Evolutionary conservation across 1,140 invertebrate species (phyloP).

Genomic region (Apis mellifera): DNA sequence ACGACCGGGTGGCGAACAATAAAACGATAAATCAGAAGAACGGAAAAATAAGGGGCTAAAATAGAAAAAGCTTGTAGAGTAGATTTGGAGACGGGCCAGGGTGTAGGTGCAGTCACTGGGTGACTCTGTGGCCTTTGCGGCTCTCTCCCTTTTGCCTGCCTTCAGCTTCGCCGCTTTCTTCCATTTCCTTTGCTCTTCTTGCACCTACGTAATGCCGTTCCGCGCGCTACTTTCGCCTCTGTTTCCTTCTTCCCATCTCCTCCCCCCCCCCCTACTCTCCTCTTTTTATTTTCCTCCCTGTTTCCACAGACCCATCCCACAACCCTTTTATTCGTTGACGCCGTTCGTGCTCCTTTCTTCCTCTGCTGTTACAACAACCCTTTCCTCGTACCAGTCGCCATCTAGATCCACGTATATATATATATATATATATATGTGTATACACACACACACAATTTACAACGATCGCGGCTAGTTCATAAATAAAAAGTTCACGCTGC

Average conservation of each 20-base stretch:
- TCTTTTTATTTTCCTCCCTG: slow-evolving; percentile 6
- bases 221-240: slow-evolving; percentile 20
- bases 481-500: slow-evolving; percentile 56
- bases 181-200: slow-evolving; percentile 42
- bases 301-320: slow-evolving; percentile 19
- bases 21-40: slow-evolving; percentile 73
- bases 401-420: slow-evolving; percentile 13
- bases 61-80: slow-evolving; percentile 75
- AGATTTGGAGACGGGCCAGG: slow-evolving; percentile 73
- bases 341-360: slow-evolving; percentile 18
- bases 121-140: slow-evolving; percentile 60
- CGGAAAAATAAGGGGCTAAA: slow-evolving; percentile 69
- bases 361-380: slow-evolving; percentile 8
- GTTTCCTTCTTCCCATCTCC: slow-evolving; percentile 5
- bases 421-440: no score
- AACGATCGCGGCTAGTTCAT: slow-evolving; percentile 71
- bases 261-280: slow-evolving; percentile 21
- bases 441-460: neutral
- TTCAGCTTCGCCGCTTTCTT: slow-evolving; percentile 39
- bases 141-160: slow-evolving; percentile 31
- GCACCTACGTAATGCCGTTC: slow-evolving; percentile 36
- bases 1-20: slow-evolving; percentile 57
- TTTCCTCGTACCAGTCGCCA: slow-evolving; percentile 16
- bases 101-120: slow-evolving; percentile 60
- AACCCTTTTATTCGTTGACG: slow-evolving; percentile 32